phyloP scores from a whole-genome alignment of 2,797 vertebrate species.

The Avahi laniger region DNA sequence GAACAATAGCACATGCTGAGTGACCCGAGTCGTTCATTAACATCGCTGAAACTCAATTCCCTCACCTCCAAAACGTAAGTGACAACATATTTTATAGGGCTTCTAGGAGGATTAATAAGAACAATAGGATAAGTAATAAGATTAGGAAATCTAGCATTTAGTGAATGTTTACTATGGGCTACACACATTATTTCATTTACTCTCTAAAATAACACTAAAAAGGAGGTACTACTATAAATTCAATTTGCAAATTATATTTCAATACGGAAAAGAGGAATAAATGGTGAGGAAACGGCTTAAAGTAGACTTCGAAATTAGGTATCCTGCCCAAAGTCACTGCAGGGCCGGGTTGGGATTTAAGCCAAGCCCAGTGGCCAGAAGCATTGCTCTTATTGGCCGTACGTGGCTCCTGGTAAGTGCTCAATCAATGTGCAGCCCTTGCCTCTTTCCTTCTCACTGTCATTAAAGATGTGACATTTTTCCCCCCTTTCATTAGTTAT shows the following conservation, averaged over 20 bases:
- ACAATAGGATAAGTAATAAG: neutral
- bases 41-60: neutral
- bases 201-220: slow-evolving; percentile 10
- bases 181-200: neutral
- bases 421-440: neutral
- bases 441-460: neutral
- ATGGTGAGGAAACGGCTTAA: neutral
- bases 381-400: neutral
- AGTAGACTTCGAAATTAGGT: neutral
- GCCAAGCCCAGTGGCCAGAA: neutral
- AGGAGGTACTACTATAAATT: neutral
- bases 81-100: neutral
- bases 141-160: neutral
- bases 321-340: neutral
- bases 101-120: neutral
- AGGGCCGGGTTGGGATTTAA: neutral
- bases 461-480: neutral
- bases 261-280: neutral
- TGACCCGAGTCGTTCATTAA: neutral
- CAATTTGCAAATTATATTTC: neutral
- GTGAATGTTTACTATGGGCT: neutral
- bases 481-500: neutral
- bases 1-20: neutral
- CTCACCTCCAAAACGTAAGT: neutral
- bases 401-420: neutral